Evolutionary conservation across 2,797 vertebrate species (phyloP), one percentile per base, ranked within the genome.

Genomic region (Tokudaia tokunoshimensis): DNA sequence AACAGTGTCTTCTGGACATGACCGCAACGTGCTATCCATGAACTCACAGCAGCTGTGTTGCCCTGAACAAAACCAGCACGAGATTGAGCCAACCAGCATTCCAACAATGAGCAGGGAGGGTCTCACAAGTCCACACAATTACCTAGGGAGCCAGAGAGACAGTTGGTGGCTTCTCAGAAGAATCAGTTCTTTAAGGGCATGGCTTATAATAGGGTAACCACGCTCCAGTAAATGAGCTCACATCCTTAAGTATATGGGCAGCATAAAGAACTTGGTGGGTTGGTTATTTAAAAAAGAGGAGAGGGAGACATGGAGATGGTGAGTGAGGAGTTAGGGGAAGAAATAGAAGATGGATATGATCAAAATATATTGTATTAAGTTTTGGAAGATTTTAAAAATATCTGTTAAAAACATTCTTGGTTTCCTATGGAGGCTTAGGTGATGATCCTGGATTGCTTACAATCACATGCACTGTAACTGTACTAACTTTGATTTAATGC

Each of bases 401-500:
- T 67, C 19, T 86, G 52, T n/a, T 86, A 86, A 70, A 61, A 91
- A 63, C 57, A 6, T 44, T 81, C 8, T 89, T 75, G 88, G 41
- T 75, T 89, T 52, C 82, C 50, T 79, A 70, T 24, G 20, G 6
- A 96, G 24, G 26, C 47, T 89, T 72, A n/a, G 15, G 5, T 20
- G 19, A 52, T 67, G n/a, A 44, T 55, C 20, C n/a, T 85, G 50
- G 6, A 31, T 37, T 44, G 50, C n/a, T 76, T 91, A 84, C 11
- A 85, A 92, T 26, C 50, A 94, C 82, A 86, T 17, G 22, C 0
- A 52, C 11, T 41, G 26, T 57, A 52, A 41, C 61, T 72, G 55
- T 55, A 59, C 29, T 95, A 29, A 70, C 55, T 85, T 72, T n/a
- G 34, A 83, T 52, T 84, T 65, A 94, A 84, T 79, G 67, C 83